Percentiles rank a stretch among this genome's conserved stretches.
These are phyloP conservation scores for Microchirus variegatus DNA, from an alignment of 2,797 vertebrate genomes.

Conservation along the genomic window DNA sequence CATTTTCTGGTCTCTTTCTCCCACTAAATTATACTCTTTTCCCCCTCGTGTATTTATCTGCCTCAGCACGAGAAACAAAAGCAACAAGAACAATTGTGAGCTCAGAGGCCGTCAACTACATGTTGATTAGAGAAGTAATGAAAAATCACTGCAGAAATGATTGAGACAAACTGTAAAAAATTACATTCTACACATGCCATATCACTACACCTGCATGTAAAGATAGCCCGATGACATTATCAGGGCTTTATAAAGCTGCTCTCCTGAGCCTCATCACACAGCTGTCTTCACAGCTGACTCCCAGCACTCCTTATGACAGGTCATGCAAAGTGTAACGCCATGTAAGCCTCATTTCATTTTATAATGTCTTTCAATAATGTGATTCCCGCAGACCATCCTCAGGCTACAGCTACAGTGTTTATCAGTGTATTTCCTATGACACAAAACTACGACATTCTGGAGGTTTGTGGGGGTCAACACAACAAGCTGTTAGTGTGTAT, in stretches of 20 bases:
- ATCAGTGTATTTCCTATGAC: too few species aligned
- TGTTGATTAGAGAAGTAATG: neutral
- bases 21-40: neutral
- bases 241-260: neutral
- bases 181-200: neutral
- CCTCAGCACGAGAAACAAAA: slow-evolving; percentile 3
- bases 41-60: slow-evolving; percentile 3
- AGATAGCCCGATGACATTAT: neutral
- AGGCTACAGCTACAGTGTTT: too few species aligned
- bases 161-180: too few species aligned
- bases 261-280: neutral
- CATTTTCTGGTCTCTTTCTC: neutral
- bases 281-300: neutral
- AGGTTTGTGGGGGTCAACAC: too few species aligned
- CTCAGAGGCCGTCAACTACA: neutral
- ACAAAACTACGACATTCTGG: too few species aligned
- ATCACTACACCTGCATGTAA: neutral
- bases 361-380: neutral
- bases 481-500: too few species aligned
- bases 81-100: slow-evolving; percentile 18
- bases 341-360: neutral
- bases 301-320: neutral
- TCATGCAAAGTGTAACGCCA: neutral
- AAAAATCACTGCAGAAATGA: neutral
- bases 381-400: neutral